phyloP scores from a whole-genome alignment of 1,140 invertebrate genomes.

The Ganaspis sp. region DNA sequence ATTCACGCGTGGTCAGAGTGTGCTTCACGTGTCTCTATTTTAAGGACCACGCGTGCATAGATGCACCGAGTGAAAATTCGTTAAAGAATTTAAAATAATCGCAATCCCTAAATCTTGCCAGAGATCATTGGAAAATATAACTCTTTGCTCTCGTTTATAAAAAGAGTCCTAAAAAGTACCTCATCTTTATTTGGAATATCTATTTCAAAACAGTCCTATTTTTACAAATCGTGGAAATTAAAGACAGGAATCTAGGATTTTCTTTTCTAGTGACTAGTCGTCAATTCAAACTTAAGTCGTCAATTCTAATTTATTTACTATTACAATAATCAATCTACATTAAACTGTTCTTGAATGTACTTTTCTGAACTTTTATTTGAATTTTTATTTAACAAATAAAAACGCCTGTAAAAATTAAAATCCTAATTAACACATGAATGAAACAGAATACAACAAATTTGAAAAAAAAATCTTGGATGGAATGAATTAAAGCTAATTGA shows the following conservation, averaged over 20 bases:
- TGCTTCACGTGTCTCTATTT: constrained; percentile 60
- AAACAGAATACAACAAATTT: too few species aligned
- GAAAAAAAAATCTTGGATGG: too few species aligned
- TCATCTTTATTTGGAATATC: background rate
- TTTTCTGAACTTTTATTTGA: too few species aligned
- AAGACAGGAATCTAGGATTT: background rate
- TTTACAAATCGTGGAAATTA: background rate
- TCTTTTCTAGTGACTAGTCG: background rate
- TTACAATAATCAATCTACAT: too few species aligned
- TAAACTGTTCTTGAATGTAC: too few species aligned
- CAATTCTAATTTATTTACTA: too few species aligned
- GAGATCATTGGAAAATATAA: background rate
- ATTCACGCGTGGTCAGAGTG: constrained; percentile 56
- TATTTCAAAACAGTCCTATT: background rate
- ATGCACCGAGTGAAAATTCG: constrained; percentile 2
- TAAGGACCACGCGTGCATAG: constrained; percentile 38
- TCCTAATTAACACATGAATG: too few species aligned
- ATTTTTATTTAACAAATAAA: too few species aligned
- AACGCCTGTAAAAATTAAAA: too few species aligned
- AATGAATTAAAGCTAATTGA: too few species aligned
- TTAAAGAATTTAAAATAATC: background rate
- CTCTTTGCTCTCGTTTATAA: background rate
- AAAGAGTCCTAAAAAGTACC: background rate
- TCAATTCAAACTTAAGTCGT: too few species aligned
- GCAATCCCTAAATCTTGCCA: background rate